Evolutionary conservation across 1,140 invertebrate genomes (phyloP).

Genomic region (Diorhabda carinulata): DNA sequence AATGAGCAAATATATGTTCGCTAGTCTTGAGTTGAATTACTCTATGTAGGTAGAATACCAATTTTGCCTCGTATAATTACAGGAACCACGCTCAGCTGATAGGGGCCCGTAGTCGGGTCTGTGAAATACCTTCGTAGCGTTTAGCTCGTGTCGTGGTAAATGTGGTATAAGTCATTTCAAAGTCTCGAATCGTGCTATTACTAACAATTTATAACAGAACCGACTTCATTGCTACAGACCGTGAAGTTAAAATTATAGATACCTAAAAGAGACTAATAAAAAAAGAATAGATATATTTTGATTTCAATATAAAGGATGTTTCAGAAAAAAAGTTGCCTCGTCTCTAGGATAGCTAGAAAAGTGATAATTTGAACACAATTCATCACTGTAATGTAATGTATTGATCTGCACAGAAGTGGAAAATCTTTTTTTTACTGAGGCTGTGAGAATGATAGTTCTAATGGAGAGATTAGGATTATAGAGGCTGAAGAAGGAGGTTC

Average conservation of each 20-base stretch:
- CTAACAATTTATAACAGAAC: not conserved
- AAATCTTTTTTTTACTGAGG: no score
- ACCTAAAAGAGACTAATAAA: no score
- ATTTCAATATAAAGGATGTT: not conserved
- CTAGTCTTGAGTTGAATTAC: not conserved
- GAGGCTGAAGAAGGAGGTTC: no score
- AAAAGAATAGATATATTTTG: no score
- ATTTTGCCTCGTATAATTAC: slow-evolving; percentile 6
- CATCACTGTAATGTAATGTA: no score
- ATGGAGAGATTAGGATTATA: no score
- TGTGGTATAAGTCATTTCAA: not conserved
- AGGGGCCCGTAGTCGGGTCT: slow-evolving; percentile 3
- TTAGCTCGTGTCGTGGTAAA: not conserved
- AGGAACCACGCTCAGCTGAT: slow-evolving; percentile 10
- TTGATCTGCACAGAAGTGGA: no score
- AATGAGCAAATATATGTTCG: slow-evolving; percentile 5
- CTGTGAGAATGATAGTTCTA: no score
- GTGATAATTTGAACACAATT: not conserved
- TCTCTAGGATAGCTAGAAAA: not conserved
- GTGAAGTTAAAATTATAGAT: no score
- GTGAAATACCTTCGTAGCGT: slow-evolving; percentile 1
- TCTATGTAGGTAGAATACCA: slow-evolving; percentile 3
- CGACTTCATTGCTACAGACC: no score
- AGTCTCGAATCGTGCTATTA: not conserved
- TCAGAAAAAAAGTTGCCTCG: not conserved